Conservation (phyloP, 2,113 vertebrate genomes). For the Hipposideros armiger region DNA sequence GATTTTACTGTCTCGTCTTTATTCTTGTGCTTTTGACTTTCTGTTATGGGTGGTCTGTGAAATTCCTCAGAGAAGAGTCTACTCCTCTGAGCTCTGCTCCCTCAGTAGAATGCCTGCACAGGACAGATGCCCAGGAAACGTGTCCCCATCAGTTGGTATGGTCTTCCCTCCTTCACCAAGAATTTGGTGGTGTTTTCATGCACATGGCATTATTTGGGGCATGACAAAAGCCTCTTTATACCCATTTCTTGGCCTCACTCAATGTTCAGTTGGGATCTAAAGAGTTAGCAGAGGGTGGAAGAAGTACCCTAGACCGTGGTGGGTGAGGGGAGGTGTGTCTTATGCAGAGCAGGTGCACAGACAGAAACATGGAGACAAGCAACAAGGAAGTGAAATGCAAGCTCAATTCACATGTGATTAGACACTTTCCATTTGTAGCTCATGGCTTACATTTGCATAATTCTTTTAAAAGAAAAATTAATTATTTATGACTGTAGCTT, state of each 20-base stretch:
- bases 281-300: background rate
- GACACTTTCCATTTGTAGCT: constrained; percentile 70
- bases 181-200: background rate
- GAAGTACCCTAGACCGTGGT: background rate
- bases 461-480: constrained; percentile 77
- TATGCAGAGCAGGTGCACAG: constrained; percentile 29
- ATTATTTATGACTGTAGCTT: constrained; percentile 80
- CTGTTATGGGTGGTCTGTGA: background rate
- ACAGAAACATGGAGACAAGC: background rate
- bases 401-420: constrained; percentile 49
- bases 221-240: background rate
- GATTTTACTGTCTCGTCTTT: background rate
- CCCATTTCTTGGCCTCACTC: background rate
- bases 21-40: background rate
- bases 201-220: background rate
- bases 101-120: background rate
- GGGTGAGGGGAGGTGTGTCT: background rate
- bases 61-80: background rate
- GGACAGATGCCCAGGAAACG: background rate
- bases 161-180: background rate
- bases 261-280: background rate
- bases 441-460: constrained; percentile 71
- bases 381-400: constrained; percentile 42
- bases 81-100: background rate
- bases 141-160: background rate